Evolutionary conservation across 2,797 vertebrate species (phyloP).

Genomic region (Aldrovandia affinis): DNA sequence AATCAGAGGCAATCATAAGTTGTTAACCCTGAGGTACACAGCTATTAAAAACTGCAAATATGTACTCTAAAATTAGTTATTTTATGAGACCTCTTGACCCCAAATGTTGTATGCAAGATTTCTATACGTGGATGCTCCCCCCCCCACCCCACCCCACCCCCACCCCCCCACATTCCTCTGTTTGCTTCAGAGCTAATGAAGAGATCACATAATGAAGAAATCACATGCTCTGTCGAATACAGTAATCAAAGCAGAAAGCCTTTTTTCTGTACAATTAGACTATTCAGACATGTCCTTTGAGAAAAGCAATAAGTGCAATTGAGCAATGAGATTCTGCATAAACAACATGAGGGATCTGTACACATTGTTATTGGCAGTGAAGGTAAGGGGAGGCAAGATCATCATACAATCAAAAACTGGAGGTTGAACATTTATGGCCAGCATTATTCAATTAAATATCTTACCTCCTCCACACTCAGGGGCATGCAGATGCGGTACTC

Average conservation of each 20-base stretch:
- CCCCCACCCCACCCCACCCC: too few relatives aligned
- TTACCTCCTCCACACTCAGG: constrained; percentile 74
- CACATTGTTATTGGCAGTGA: neutral
- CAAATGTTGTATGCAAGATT: neutral
- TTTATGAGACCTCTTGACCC: neutral
- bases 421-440: constrained; percentile 6
- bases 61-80: neutral
- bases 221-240: neutral
- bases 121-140: neutral
- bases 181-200: too few relatives aligned
- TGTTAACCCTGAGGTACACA: neutral
- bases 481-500: constrained; percentile 77
- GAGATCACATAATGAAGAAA: neutral
- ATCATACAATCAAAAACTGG: constrained; percentile 8
- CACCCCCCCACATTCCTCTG: too few relatives aligned
- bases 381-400: neutral
- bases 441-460: constrained; percentile 23
- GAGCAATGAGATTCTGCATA: neutral
- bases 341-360: neutral
- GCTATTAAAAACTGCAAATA: neutral
- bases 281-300: neutral
- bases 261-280: neutral
- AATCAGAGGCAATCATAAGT: neutral
- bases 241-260: neutral
- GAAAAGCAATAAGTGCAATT: neutral